phyloP scores from a whole-genome alignment of 1,140 invertebrate genomes.

The Pissodes strobi region DNA sequence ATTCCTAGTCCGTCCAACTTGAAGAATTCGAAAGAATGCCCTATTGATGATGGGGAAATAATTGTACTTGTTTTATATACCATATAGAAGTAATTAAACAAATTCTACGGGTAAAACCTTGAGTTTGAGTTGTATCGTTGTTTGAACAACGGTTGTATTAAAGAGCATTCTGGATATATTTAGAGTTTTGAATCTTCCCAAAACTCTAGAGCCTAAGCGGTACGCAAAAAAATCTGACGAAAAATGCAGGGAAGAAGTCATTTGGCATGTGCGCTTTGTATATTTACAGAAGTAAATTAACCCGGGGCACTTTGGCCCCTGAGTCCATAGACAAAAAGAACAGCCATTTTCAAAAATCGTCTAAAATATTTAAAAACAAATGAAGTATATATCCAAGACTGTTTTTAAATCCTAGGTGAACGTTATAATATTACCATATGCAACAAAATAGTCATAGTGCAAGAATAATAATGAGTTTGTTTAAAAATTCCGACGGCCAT shows the following conservation, averaged over 20 bases:
- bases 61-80: too few relatives aligned
- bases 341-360: background rate
- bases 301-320: background rate
- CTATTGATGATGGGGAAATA: too few relatives aligned
- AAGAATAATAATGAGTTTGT: background rate
- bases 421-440: background rate
- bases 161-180: too few relatives aligned
- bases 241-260: background rate
- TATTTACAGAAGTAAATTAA: background rate
- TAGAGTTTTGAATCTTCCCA: too few relatives aligned
- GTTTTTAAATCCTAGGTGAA: background rate
- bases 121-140: too few relatives aligned
- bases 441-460: background rate
- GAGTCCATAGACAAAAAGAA: background rate
- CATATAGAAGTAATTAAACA: too few relatives aligned
- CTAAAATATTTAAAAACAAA: background rate
- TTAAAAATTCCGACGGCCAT: background rate
- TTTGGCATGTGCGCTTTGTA: background rate
- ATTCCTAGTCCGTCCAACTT: too few relatives aligned
- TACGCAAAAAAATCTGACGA: too few relatives aligned
- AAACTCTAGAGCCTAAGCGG: background rate
- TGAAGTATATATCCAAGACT: background rate
- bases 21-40: too few relatives aligned
- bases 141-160: too few relatives aligned
- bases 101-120: too few relatives aligned